Evolutionary conservation across 2,113 vertebrate genomes (phyloP), one percentile per base, ranked within the genome.

Genomic region (Psephotus haematonotus): DNA sequence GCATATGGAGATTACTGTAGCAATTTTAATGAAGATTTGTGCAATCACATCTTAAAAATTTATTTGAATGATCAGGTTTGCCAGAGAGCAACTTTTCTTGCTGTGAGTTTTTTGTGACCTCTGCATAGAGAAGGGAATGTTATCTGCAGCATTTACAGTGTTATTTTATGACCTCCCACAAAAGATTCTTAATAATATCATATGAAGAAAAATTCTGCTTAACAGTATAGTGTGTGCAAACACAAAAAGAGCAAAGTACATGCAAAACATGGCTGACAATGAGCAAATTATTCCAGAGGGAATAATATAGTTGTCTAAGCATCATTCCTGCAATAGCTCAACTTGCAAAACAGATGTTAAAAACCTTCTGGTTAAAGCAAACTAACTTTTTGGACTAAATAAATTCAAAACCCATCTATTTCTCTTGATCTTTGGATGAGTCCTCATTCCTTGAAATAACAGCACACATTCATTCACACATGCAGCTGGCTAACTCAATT

Each of bases 311-410:
- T 70, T 80, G 23, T 63, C 63, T 80, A 80, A 85, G 49, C 33
- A 88, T 50, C 16, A 18, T 43, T 88, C 72, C 28, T 86, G 75
- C 68, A 80, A 37, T 23, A 82, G 60, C 46, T 80, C 4, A 2
- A 39, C 84, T 92, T 81, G 33, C 55, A 82, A 89, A 93, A 64
- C 29, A 89, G 39, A 82, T 76, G 52, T 57, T 90, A 52, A 75
- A 70, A 85, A 77, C 17, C 5, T 79, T 68, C 60, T 90, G 25
- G 11, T 62, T 91, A 77, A 92, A 52, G 50, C 13, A 95, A 79
- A 76, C n/a, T 90, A 67, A 70, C 68, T n/a, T 89, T 84, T 27
- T 76, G 24, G 16, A 67, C 12, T 44, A 82, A 80, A 74, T 63
- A 53, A 3, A 13, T 78, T 59, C n/a, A 5, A 76, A 1, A 1